Conservation (phyloP, 2,113 vertebrate genomes). For the Zootoca vivipara region DNA sequence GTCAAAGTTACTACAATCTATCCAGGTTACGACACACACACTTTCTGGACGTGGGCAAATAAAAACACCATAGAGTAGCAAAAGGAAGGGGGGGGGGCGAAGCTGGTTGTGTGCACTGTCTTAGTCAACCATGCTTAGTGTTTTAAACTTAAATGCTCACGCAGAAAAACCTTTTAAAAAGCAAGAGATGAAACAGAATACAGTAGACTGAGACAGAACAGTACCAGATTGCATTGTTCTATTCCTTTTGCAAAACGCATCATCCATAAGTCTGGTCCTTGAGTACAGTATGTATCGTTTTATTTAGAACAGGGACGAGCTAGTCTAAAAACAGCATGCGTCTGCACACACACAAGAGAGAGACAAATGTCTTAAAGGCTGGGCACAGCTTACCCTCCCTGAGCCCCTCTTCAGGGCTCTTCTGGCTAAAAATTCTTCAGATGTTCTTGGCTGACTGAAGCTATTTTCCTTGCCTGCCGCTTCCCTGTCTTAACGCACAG, state of each 20-base stretch:
- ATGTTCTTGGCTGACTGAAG: constrained; percentile 63
- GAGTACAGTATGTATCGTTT: constrained; percentile 56
- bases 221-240: constrained; percentile 34
- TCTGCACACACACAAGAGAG: constrained; percentile 16
- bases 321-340: constrained; percentile 72
- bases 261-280: neutral
- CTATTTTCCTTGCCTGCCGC: constrained; percentile 65
- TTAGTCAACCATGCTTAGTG: neutral
- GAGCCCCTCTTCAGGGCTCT: constrained; percentile 51
- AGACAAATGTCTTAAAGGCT: constrained; percentile 50
- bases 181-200: neutral
- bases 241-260: constrained; percentile 16
- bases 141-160: neutral
- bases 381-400: constrained; percentile 61
- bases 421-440: constrained; percentile 70
- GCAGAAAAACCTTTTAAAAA: neutral
- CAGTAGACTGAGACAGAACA: neutral
- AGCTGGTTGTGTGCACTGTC: neutral
- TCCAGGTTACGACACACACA: neutral
- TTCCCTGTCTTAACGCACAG: constrained; percentile 65
- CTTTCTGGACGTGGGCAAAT: neutral
- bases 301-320: constrained; percentile 50
- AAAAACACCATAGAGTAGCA: neutral
- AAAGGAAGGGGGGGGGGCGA: neutral
- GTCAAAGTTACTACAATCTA: neutral